phyloP scores from a whole-genome alignment of 2,113 vertebrate genomes.

The Tetraodon nigroviridis region DNA sequence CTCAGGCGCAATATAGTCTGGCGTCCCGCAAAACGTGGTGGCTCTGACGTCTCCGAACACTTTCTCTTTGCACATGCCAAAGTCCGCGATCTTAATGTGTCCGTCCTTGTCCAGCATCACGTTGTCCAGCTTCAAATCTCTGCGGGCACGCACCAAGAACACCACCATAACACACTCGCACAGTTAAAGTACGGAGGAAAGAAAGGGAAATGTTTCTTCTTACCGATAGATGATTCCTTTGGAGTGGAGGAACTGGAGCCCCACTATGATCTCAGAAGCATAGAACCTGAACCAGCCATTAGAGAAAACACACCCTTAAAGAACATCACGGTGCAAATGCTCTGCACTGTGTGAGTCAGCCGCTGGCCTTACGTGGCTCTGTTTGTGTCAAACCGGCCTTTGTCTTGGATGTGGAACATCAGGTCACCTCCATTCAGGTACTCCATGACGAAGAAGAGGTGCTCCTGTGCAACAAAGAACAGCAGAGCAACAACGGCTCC shows the following conservation, averaged over 20 bases:
- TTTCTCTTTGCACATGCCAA: slow-evolving; percentile 97
- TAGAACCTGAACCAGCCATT: slow-evolving; percentile 82
- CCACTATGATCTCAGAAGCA: slow-evolving; percentile 87
- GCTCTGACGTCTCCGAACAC: slow-evolving; percentile 80
- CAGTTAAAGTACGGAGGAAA: neutral
- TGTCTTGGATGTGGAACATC: slow-evolving; percentile 99
- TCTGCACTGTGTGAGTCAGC: neutral
- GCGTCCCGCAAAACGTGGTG: slow-evolving; percentile 95
- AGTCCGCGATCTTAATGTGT: slow-evolving; percentile 97
- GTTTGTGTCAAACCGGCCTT: slow-evolving; percentile 90
- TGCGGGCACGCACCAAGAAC: slow-evolving; percentile 43
- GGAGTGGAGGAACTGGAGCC: slow-evolving; percentile 92
- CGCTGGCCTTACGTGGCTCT: slow-evolving; percentile 83
- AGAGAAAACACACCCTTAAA: neutral
- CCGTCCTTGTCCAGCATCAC: slow-evolving; percentile 93
- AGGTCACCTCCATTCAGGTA: slow-evolving; percentile 96
- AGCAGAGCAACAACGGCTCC: slow-evolving; percentile 22
- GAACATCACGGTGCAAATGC: neutral
- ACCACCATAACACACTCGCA: neutral
- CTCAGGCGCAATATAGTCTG: slow-evolving; percentile 93
- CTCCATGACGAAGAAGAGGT: slow-evolving; percentile 99
- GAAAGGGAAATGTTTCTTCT: slow-evolving; percentile 1
- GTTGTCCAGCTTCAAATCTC: slow-evolving; percentile 97
- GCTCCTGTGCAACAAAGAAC: slow-evolving; percentile 76
- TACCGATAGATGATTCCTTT: slow-evolving; percentile 96